Conservation (phyloP, 2,888 invertebrate genomes). For the Seira musarum region DNA sequence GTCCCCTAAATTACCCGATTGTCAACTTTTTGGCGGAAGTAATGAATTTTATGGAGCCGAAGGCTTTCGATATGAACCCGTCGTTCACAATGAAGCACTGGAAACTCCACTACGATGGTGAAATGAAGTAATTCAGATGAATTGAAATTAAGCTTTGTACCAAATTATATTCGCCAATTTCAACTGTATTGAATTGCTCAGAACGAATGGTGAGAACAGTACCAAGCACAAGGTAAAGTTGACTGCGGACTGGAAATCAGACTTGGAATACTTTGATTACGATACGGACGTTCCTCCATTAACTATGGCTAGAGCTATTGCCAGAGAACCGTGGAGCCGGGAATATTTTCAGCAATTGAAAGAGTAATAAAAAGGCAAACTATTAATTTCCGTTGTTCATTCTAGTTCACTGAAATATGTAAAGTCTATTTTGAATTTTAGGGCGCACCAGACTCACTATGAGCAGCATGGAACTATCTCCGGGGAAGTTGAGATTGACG, state of each 20-base stretch:
- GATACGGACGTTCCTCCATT: slow-evolving; percentile 81
- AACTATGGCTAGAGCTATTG: slow-evolving; percentile 81
- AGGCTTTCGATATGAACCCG: slow-evolving; percentile 79
- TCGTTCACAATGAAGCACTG: slow-evolving; percentile 84
- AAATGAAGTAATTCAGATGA: slow-evolving; percentile 67
- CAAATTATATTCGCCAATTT: not conserved
- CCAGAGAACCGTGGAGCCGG: slow-evolving; percentile 82
- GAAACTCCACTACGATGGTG: slow-evolving; percentile 80
- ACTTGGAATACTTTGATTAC: slow-evolving; percentile 80
- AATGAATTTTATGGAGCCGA: slow-evolving; percentile 79
- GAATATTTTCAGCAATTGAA: slow-evolving; percentile 79
- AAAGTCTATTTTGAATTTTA: slow-evolving; percentile 72
- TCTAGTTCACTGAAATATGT: not conserved
- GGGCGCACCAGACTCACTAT: slow-evolving; percentile 86
- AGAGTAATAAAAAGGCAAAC: slow-evolving; percentile 74
- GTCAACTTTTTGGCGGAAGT: slow-evolving; percentile 77
- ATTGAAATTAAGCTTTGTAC: slow-evolving; percentile 2
- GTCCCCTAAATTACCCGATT: slow-evolving; percentile 81
- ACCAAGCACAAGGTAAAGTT: slow-evolving; percentile 77
- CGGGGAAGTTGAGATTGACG: slow-evolving; percentile 77
- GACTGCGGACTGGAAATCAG: slow-evolving; percentile 75
- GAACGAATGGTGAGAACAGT: slow-evolving; percentile 72
- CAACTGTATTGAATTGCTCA: not conserved
- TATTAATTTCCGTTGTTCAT: not conserved
- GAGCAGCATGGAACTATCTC: slow-evolving; percentile 83